A percentile compares a stretch with the other conserved stretches of the same genome.
Conservation (phyloP, 2,797 vertebrate species). For the Carapus acus region DNA sequence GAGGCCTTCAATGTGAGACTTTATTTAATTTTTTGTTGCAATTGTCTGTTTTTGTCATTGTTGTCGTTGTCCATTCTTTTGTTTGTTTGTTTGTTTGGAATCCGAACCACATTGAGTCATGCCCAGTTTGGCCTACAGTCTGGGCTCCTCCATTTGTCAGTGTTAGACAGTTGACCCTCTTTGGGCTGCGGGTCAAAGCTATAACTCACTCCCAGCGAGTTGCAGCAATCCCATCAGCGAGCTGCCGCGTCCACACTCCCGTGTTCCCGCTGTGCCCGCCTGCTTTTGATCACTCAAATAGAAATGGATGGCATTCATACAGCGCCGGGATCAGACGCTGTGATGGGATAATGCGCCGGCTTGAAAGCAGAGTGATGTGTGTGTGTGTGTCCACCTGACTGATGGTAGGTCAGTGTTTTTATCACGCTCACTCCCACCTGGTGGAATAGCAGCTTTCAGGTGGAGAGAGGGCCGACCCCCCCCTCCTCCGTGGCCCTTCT, state of each 20-base stretch:
- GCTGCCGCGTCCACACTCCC: conserved; percentile 62
- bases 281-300: conserved; percentile 59
- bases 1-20: conserved; percentile 25
- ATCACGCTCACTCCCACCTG: conserved; percentile 16
- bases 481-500: too few relatives aligned
- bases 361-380: conserved; percentile 43
- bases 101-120: conserved; percentile 40
- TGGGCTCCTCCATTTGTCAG: conserved; percentile 57
- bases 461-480: too few relatives aligned
- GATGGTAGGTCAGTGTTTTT: conserved; percentile 30
- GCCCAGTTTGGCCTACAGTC: conserved; percentile 40
- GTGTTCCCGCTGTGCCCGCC: conserved; percentile 54
- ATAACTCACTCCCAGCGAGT: conserved; percentile 60
- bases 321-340: conserved; percentile 53
- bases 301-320: conserved; percentile 64
- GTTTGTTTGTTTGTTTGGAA: not conserved
- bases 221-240: conserved; percentile 59
- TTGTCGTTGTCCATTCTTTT: conserved; percentile 4
- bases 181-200: conserved; percentile 65
- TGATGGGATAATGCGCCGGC: conserved; percentile 36
- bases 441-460: too few relatives aligned
- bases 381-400: conserved; percentile 28
- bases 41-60: conserved; percentile 25
- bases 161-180: conserved; percentile 59
- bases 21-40: conserved; percentile 43